Evolutionary conservation across 2,888 invertebrate species (phyloP).

Genomic region (Oxyscelio sp.): DNA sequence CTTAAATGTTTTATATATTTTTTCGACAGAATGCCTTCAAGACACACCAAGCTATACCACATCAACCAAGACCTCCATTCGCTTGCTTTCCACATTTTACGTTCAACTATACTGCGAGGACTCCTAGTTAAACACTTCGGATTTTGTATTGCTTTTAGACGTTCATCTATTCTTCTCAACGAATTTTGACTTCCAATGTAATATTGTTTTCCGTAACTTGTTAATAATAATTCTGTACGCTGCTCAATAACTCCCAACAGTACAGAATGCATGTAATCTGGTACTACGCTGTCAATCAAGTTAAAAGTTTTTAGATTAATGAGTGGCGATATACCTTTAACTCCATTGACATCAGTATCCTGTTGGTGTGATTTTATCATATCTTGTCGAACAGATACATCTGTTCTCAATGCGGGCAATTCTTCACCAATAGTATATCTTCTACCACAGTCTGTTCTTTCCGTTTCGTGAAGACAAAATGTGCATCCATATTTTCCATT

Average conservation of each 20-base stretch:
- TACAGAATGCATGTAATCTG: slow-evolving; percentile 41
- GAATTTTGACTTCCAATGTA: not conserved
- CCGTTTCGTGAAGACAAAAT: slow-evolving; percentile 23
- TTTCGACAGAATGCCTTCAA: not conserved
- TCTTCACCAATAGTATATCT: too few species aligned
- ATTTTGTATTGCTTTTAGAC: not conserved
- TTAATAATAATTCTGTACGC: slow-evolving; percentile 30
- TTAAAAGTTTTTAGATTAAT: slow-evolving; percentile 34
- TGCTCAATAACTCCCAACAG: slow-evolving; percentile 26
- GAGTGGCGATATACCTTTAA: slow-evolving; percentile 5
- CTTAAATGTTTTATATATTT: not conserved
- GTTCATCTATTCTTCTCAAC: not conserved
- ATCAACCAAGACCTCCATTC: not conserved
- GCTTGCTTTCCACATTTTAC: not conserved
- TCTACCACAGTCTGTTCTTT: slow-evolving; percentile 8
- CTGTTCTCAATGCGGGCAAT: too few species aligned
- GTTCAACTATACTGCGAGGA: not conserved
- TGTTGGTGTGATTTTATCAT: too few species aligned
- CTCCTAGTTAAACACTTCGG: not conserved
- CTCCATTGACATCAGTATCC: too few species aligned
- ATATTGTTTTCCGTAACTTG: not conserved
- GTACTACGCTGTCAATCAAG: not conserved
- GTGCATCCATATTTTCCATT: slow-evolving; percentile 40
- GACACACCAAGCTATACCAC: not conserved
- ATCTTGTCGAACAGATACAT: too few species aligned